Evolutionary conservation across 2,888 invertebrate species (phyloP), one percentile per base, ranked within the genome.

Genomic region (Ecliptopera silaceata): DNA sequence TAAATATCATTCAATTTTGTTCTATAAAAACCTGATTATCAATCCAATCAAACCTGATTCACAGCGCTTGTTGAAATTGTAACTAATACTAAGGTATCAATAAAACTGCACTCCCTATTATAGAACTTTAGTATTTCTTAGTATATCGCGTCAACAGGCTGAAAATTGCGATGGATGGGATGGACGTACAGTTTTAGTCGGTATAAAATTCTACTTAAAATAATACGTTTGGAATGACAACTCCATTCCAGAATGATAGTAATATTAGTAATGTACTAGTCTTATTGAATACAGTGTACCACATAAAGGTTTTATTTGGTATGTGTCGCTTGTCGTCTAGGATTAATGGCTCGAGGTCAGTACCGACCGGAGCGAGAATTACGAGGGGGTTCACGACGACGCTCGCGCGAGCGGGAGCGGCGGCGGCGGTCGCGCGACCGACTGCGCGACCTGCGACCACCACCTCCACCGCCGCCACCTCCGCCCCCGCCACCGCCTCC

Each of bases 381-480:
- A 64, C 92, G 83, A 64, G 85, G 84, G 48, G 86, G 83, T 15
- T 91, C 93, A 72, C 88, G 93, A 87, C 81, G 92, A 55, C 88
- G 91, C 65, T 77, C 71, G 76, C 93, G 80, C 4, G 94, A 94
- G 44, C 94, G 92, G 1, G 94, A 94, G 63, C 94, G 90, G 22
- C 94, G 94, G 61, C 93, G 89, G 32, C 92, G 85, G 43, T 89
- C 88, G 55, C 88, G 88, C 4, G 88, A 86, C 13, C 79, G 72
- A 45, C 78, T 75, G 70, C 91, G 83, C 17, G 87, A 82, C 55
- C 84, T 71, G 77, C 80, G 79, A 77, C 82, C 79, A 18, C 63
- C 63, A 1, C 61, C 65, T 6, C 58, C 58, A 0, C 57, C 59
- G 2, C 61, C 64, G 1, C 58, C 64, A 1, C 64, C 64, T 0